Evolutionary conservation across 2,113 vertebrate genomes (phyloP).

Genomic region (Atlantisia rogersi): DNA sequence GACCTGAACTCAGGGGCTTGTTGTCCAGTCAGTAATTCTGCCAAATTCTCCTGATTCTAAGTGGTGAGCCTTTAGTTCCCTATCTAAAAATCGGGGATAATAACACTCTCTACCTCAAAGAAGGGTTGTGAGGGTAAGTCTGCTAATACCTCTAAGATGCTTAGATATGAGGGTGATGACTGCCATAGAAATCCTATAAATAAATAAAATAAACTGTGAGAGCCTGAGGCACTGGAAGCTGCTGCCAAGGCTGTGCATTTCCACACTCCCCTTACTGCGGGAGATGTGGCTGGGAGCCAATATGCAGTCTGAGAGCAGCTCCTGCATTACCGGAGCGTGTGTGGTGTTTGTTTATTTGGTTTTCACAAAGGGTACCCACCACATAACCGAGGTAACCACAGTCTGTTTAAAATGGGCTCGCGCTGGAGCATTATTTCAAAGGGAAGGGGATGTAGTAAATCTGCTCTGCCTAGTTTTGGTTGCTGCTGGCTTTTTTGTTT

Average conservation of each 20-base stretch:
- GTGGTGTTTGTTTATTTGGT: conserved; percentile 45
- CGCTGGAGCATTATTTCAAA: neutral
- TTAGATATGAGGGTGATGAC: conserved; percentile 48
- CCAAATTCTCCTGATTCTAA: neutral
- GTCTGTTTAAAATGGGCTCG: neutral
- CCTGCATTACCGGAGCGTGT: conserved; percentile 2
- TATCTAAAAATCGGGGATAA: neutral
- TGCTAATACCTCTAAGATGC: conserved; percentile 52
- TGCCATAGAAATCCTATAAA: conserved; percentile 59
- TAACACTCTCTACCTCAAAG: conserved; percentile 14
- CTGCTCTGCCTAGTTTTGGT: neutral
- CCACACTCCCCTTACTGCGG: conserved; percentile 48
- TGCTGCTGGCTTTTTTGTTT: neutral
- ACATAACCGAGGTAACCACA: conserved; percentile 1
- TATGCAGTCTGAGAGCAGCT: conserved; percentile 42
- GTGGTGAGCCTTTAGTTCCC: neutral
- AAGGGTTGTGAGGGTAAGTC: conserved; percentile 6
- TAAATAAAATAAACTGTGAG: conserved; percentile 72
- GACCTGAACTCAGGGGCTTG: neutral
- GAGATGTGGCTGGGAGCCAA: conserved; percentile 62
- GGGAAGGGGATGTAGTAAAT: neutral
- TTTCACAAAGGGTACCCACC: conserved; percentile 35
- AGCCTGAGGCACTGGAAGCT: conserved; percentile 65
- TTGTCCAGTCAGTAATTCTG: neutral
- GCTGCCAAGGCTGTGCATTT: conserved; percentile 70